Evolutionary conservation across 2,888 invertebrate genomes (phyloP), one percentile per base, ranked within the genome.

Genomic region (Aphelenchoides bicaudatus): DNA sequence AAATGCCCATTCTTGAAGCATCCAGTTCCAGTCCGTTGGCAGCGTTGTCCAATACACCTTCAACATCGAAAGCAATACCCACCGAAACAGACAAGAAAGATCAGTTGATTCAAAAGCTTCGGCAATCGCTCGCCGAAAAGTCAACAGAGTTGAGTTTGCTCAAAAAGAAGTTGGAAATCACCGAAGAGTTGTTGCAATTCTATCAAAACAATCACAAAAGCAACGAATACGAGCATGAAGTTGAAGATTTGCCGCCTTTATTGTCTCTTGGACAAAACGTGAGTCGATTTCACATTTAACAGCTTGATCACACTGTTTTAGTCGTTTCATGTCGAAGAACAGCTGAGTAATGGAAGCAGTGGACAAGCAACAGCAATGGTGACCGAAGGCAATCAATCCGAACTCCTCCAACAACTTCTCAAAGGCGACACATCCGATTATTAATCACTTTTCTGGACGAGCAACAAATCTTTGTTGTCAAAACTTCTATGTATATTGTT

Each of bases 361-460:
- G 34, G 13, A 29, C 49, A 49, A 28, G 49, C 49, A 29, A 49
- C 49, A 3, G 49, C 49, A 34, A 28, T 49, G 25, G 28, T 29
- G 13, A 34, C 31, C 10, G 49, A 49, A 49, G 27, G 49, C 49
- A 31, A 21, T 21, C 49, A 49, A 23, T 28, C 25, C 43, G 28
- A 28, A 27, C 43, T 43, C 10, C 43, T 25, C 13, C 43, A 43
- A 16, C 43, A 43, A 27, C 43, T 43, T 27, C 28, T 27, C 3
- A n/a, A n/a, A n/a, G n/a, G n/a, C n/a, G n/a, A n/a, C n/a, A n/a
- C n/a, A n/a, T n/a, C n/a, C n/a, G n/a, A n/a, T n/a, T n/a, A n/a
- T n/a, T n/a, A n/a, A n/a, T n/a, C n/a, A n/a, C n/a, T n/a, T n/a
- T n/a, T n/a, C n/a, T n/a, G n/a, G n/a, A n/a, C n/a, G n/a, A n/a